Conservation (phyloP, 2,797 vertebrate species). For the Lagorchestes hirsutus region DNA sequence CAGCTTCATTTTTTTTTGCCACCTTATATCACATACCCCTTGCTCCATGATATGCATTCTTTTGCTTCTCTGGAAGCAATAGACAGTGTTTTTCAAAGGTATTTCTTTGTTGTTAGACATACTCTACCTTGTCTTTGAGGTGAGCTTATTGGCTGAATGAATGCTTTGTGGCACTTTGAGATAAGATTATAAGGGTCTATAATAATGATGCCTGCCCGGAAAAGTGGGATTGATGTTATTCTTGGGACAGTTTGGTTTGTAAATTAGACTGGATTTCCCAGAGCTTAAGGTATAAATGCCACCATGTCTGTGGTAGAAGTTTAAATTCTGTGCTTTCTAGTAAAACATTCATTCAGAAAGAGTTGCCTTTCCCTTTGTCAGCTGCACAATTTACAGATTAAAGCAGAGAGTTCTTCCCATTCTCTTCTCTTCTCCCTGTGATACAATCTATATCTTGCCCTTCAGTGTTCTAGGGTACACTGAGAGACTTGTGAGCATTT, state of each 20-base stretch:
- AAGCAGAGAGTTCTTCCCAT: slow-evolving; percentile 9
- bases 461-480: background rate
- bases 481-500: background rate
- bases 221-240: slow-evolving; percentile 63
- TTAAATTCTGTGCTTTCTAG: slow-evolving; percentile 61
- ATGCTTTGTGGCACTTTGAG: slow-evolving; percentile 67
- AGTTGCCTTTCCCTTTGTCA: background rate
- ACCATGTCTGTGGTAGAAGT: slow-evolving; percentile 63
- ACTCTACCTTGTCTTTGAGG: slow-evolving; percentile 63
- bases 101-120: slow-evolving; percentile 67
- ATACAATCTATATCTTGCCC: background rate
- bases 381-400: background rate
- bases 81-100: slow-evolving; percentile 62
- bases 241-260: slow-evolving; percentile 64
- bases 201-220: slow-evolving; percentile 71
- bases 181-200: slow-evolving; percentile 73
- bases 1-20: slow-evolving; percentile 47
- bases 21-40: slow-evolving; percentile 55
- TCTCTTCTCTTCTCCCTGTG: slow-evolving; percentile 18
- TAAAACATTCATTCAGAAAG: slow-evolving; percentile 58
- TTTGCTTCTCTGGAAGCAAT: slow-evolving; percentile 56
- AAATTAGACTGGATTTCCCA: slow-evolving; percentile 68
- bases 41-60: slow-evolving; percentile 45
- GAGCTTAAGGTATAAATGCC: slow-evolving; percentile 75
- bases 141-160: slow-evolving; percentile 66